phyloP scores from a whole-genome alignment of 2,888 invertebrate genomes.

The Dugesia japonica region DNA sequence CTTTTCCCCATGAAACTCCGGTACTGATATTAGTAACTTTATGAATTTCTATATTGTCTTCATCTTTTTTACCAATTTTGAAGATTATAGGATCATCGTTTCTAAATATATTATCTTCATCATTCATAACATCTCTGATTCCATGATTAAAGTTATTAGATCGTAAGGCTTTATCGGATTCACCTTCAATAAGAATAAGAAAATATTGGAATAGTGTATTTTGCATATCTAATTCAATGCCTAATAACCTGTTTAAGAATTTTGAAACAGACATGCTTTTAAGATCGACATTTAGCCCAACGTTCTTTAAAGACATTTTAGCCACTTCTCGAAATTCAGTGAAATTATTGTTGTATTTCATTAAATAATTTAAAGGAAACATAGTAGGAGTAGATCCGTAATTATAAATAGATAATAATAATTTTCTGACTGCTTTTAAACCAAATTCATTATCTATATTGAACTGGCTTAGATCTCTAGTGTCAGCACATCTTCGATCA shows the following conservation, averaged over 20 bases:
- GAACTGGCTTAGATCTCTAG: slow-evolving; percentile 20
- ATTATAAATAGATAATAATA: too few relatives aligned
- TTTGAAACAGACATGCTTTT: slow-evolving; percentile 39
- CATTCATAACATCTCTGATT: background rate
- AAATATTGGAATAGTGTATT: slow-evolving; percentile 36
- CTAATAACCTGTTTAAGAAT: slow-evolving; percentile 45
- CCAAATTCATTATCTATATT: slow-evolving; percentile 12
- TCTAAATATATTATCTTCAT: background rate
- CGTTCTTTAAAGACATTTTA: background rate
- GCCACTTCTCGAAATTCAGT: background rate
- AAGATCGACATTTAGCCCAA: background rate
- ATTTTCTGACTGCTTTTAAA: background rate
- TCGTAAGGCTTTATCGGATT: background rate
- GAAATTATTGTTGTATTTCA: too few relatives aligned
- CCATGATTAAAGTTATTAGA: background rate
- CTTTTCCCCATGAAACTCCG: background rate
- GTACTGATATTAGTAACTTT: background rate
- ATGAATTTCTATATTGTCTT: slow-evolving; percentile 10
- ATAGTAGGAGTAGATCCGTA: too few relatives aligned
- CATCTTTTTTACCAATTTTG: background rate
- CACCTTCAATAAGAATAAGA: background rate
- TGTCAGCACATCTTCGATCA: slow-evolving; percentile 17
- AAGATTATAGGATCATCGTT: background rate
- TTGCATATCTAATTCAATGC: slow-evolving; percentile 41
- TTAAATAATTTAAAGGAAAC: too few relatives aligned